Conservation (phyloP, 1,140 invertebrate species). For the Ips typographus region DNA sequence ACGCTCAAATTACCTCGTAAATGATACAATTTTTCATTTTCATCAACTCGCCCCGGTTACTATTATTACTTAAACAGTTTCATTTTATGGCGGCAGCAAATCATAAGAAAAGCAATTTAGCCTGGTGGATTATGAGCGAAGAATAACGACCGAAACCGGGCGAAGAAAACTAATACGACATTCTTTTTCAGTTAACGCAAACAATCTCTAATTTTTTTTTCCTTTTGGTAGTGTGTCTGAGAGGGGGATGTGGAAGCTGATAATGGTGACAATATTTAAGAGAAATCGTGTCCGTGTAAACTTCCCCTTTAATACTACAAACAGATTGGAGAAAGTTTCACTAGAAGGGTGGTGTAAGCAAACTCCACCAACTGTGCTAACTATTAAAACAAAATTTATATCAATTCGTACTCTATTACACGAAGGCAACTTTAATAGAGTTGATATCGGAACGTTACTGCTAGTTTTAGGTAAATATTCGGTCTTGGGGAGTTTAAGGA, state of each 20-base stretch:
- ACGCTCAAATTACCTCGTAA: constrained; percentile 20
- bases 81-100: constrained; percentile 22
- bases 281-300: too few species aligned
- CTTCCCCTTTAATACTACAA: too few species aligned
- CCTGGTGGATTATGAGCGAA: constrained; percentile 16
- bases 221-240: too few species aligned
- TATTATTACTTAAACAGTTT: constrained; percentile 27
- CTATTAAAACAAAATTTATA: constrained; percentile 31
- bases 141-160: constrained; percentile 15
- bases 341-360: constrained; percentile 4
- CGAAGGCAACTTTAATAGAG: constrained; percentile 25
- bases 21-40: constrained; percentile 28
- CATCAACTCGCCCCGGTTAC: constrained; percentile 15
- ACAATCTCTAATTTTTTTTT: too few species aligned
- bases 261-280: too few species aligned
- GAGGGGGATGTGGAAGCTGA: too few species aligned
- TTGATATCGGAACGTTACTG: constrained; percentile 19
- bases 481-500: constrained; percentile 12
- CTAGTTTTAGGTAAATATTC: constrained; percentile 18
- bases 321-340: too few species aligned
- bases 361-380: constrained; percentile 18
- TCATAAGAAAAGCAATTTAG: constrained; percentile 25
- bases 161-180: constrained; percentile 1
- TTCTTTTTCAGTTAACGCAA: not conserved
- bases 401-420: constrained; percentile 25